Percentiles rank a stretch among this genome's conserved stretches.
phyloP scores from a whole-genome alignment of 2,113 vertebrate genomes.

The Prolemur simus region DNA sequence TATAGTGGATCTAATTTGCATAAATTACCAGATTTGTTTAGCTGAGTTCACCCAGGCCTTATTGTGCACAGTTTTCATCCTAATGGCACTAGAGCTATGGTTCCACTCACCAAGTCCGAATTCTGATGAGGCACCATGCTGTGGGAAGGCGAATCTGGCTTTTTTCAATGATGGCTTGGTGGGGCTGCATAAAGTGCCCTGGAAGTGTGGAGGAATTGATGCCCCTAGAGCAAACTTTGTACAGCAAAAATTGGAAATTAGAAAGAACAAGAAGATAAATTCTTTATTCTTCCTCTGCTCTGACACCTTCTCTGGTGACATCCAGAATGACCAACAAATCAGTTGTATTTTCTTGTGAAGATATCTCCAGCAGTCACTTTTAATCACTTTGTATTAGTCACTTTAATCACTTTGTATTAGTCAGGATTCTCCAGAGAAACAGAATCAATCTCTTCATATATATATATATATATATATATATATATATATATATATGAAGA shows the following conservation, averaged over 20 bases:
- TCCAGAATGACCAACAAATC: not conserved
- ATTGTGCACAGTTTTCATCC: not conserved
- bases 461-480: not conserved
- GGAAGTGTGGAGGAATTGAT: not conserved
- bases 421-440: not conserved
- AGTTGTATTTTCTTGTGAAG: not conserved
- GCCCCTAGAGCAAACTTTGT: not conserved
- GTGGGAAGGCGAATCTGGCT: not conserved
- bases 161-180: not conserved
- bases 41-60: not conserved
- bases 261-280: not conserved
- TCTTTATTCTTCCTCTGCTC: not conserved
- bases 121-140: accelerated
- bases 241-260: not conserved
- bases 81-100: no score
- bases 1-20: not conserved
- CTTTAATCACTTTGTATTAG: not conserved
- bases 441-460: not conserved
- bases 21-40: not conserved
- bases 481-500: not conserved
- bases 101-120: not conserved
- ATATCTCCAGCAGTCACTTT: not conserved
- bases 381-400: not conserved
- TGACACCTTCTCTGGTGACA: not conserved
- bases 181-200: not conserved